Conservation (phyloP, 2,113 vertebrate species). For the Lichenostomus cassidix region DNA sequence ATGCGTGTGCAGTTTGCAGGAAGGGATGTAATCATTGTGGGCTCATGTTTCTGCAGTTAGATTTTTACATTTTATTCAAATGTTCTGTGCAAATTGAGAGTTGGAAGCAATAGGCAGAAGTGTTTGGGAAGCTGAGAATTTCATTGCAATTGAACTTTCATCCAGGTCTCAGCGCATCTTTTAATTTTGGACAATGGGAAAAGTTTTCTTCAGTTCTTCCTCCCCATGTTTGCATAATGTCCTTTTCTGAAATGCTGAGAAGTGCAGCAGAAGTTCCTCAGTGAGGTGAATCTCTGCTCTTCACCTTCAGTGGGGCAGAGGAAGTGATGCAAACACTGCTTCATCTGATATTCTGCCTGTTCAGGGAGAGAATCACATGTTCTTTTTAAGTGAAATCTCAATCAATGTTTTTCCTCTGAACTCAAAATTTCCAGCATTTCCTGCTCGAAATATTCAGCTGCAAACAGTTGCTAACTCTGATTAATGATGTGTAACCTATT, state of each 20-base stretch:
- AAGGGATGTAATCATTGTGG: neutral
- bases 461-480: neutral
- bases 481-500: rapidly evolving
- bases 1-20: neutral
- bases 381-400: neutral
- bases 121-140: neutral
- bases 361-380: neutral
- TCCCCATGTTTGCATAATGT: neutral
- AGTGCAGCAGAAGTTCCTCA: neutral
- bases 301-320: rapidly evolving
- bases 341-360: neutral
- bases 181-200: neutral
- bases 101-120: neutral
- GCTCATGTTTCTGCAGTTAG: neutral
- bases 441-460: neutral
- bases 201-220: neutral
- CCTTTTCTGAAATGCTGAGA: neutral
- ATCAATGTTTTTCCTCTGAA: neutral
- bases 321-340: neutral
- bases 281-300: neutral
- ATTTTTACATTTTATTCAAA: neutral
- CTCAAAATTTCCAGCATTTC: neutral
- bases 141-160: neutral
- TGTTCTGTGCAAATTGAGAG: neutral
- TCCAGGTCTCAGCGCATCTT: neutral